Evolutionary conservation across 92 coral and sea anemone species (phyloP), one percentile per base, ranked within the genome.

Genomic region (Phenganax stokvisi): DNA sequence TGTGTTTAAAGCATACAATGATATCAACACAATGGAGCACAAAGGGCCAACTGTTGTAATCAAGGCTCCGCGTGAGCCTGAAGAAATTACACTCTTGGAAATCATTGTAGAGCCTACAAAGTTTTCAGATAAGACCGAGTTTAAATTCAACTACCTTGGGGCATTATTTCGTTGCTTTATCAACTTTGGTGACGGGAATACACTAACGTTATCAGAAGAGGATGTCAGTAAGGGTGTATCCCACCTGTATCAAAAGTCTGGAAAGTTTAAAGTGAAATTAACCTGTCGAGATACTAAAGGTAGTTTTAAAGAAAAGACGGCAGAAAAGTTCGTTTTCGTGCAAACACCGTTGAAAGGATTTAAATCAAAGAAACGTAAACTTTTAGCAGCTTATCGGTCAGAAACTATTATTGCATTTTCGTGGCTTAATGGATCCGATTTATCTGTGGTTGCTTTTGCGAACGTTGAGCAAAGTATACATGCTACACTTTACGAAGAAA

Each of bases 351-450:
- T 94, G 31, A 80, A 81, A 4, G 91, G 93, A 13, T 67, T 92
- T 44, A 71, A 80, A 52, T 88, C 90, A 63, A 81, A 73, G 16
- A 54, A 57, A 44, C 2, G 76, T 60, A 77, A 72, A 6, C 57
- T 57, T 56, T 6, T 54, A 12, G 84, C 83, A 56, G 64, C 67
- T 51, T 92, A 80, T 84, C 90, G 88, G 37, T 55, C 79, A 2
- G 30, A 77, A 27, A 60, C 83, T 10, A 30, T 47, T 3, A 57
- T 94, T 11, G 69, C 79, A n/a, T 90, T 93, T 91, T 30, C 81
- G 13, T 94, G 97, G 97, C 28, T 54, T 3, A 44, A 86, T 17
- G 98, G 97, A 7, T 82, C 92, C 13, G 79, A 86, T 59, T 75
- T 94, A 27, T 17, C 52, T 0, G 81, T 88, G 55, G 64, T 71